phyloP scores from a whole-genome alignment of 2,113 vertebrate genomes.

The Rousettus leschenaultii region DNA sequence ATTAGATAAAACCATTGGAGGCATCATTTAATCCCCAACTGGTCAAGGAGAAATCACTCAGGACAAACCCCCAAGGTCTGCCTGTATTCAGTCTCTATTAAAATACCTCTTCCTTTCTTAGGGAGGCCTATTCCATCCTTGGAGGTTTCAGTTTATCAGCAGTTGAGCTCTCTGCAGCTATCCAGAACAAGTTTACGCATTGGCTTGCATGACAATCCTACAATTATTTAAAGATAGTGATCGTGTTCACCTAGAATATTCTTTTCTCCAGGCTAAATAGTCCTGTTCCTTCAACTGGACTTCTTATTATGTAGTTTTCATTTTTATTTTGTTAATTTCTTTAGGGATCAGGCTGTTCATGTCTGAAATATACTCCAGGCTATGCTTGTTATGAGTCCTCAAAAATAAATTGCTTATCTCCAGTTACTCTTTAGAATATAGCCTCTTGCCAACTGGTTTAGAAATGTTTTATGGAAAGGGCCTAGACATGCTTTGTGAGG shows the following conservation, averaged over 20 bases:
- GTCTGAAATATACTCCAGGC: constrained; percentile 16
- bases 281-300: not conserved
- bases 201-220: not conserved
- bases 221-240: not conserved
- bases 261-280: constrained; percentile 1
- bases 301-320: not conserved
- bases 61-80: not conserved
- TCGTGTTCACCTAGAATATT: not conserved
- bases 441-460: not conserved
- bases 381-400: not conserved
- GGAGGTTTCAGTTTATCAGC: not conserved
- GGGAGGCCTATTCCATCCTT: not conserved
- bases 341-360: not conserved
- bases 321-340: constrained; percentile 48
- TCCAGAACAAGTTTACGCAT: not conserved
- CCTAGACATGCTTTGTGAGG: not conserved
- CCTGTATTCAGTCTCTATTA: not conserved
- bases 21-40: not conserved
- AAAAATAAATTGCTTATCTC: constrained; percentile 30
- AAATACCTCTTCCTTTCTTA: not conserved
- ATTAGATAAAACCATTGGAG: not conserved
- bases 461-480: not conserved
- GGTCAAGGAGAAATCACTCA: not conserved
- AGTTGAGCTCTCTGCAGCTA: not conserved
- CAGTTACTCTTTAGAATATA: not conserved